phyloP scores from a whole-genome alignment of 37 sponge, comb jelly and placozoan genomes.

The Dysidea cf. avara region DNA sequence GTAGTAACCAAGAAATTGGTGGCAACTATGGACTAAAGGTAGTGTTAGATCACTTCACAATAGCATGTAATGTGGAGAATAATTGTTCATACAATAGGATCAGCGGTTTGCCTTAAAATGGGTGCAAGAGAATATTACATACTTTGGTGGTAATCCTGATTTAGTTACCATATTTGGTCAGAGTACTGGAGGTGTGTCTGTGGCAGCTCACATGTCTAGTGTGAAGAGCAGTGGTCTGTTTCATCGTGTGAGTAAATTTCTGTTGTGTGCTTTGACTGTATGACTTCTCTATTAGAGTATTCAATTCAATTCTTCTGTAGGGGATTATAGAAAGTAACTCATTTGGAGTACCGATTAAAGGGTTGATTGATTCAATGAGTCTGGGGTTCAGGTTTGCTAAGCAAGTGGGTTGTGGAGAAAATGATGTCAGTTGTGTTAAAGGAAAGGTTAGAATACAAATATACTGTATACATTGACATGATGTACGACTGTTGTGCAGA shows the following conservation, averaged over 20 bases:
- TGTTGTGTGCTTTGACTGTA: too few species aligned
- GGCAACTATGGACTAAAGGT: constrained; percentile 82
- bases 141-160: constrained; percentile 80
- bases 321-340: constrained; percentile 80
- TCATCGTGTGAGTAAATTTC: constrained; percentile 60
- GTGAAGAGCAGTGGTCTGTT: constrained; percentile 73
- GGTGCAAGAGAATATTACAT: constrained; percentile 74
- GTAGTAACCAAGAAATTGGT: constrained; percentile 13
- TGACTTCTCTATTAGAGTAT: not conserved
- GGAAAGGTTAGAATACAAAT: too few species aligned
- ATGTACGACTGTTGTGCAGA: not conserved
- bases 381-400: constrained; percentile 63
- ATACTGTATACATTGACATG: too few species aligned
- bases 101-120: constrained; percentile 80
- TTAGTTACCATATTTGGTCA: constrained; percentile 81
- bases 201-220: constrained; percentile 61
- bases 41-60: too few species aligned
- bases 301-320: constrained; percentile 11
- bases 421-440: constrained; percentile 48
- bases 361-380: constrained; percentile 32
- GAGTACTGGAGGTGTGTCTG: constrained; percentile 85
- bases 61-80: too few species aligned
- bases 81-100: constrained; percentile 41
- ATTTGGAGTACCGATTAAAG: constrained; percentile 53
- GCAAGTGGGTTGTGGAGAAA: constrained; percentile 43